These are phyloP conservation scores for Pteruthius melanotis DNA, from an alignment of 2,113 vertebrate genomes.

Conservation along the genomic window DNA sequence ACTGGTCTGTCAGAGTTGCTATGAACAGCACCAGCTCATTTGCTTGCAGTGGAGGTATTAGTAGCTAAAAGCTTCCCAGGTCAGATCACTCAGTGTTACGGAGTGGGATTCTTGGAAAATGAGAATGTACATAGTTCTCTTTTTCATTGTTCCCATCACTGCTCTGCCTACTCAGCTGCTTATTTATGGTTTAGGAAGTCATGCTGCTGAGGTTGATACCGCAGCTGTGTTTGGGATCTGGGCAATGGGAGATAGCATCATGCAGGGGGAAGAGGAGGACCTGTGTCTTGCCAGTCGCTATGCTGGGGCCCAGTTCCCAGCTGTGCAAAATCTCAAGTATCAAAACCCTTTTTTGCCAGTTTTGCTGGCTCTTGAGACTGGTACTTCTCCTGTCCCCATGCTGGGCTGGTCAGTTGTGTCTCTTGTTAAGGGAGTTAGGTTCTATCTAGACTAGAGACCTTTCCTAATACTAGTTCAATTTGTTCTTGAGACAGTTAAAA, in stretches of 20 bases:
- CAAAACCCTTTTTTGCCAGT: background rate
- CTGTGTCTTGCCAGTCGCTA: background rate
- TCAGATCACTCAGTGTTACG: background rate
- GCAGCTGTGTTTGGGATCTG: background rate
- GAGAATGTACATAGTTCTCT: background rate
- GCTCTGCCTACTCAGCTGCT: background rate
- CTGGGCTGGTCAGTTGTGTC: background rate
- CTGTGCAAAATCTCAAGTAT: background rate
- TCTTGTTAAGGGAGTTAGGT: background rate
- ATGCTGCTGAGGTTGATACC: background rate
- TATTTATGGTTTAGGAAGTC: background rate
- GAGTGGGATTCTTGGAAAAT: background rate
- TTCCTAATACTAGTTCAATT: background rate
- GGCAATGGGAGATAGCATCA: background rate
- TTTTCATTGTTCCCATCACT: background rate
- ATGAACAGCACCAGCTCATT: background rate
- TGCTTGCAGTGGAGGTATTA: background rate
- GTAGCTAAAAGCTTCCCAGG: background rate
- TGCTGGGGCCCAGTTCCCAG: background rate
- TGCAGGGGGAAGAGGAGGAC: background rate
- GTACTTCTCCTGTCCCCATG: background rate
- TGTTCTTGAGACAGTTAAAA: background rate
- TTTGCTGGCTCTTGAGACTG: background rate
- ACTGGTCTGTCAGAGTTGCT: background rate
- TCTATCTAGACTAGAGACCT: background rate